A percentile compares a stretch with the other conserved stretches of the same genome.
These are phyloP conservation scores for Drosophila quadrilineata DNA, from an alignment of 1,140 invertebrate genomes.

Conservation along the genomic window DNA sequence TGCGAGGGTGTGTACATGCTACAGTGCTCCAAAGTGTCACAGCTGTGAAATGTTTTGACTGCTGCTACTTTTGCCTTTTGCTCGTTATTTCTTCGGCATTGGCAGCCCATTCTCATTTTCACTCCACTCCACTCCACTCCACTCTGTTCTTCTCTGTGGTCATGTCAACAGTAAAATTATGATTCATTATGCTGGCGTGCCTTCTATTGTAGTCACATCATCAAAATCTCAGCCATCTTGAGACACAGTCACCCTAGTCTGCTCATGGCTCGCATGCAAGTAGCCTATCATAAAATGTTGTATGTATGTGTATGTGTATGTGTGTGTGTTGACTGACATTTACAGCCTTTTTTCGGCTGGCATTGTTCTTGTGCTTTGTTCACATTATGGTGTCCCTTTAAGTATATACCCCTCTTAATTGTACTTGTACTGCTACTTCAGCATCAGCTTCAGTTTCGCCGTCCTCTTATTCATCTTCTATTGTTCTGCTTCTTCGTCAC, in stretches of 20 bases:
- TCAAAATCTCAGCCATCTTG: conserved; percentile 51
- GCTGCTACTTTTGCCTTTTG: conserved; percentile 1
- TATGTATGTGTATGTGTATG: conserved; percentile 7
- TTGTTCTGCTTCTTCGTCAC: no score
- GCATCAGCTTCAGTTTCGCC: neutral
- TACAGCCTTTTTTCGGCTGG: conserved; percentile 28
- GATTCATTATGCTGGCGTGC: conserved; percentile 46
- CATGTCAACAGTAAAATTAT: conserved; percentile 48
- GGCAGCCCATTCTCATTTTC: neutral
- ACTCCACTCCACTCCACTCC: no score
- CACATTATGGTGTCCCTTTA: conserved; percentile 30
- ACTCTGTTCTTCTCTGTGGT: conserved; percentile 3
- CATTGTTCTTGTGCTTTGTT: conserved; percentile 32
- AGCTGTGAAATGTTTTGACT: conserved; percentile 28
- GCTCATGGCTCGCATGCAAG: conserved; percentile 42
- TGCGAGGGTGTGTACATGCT: neutral
- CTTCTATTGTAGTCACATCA: conserved; percentile 54
- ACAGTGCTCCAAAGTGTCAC: conserved; percentile 7
- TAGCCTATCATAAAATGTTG: conserved; percentile 50
- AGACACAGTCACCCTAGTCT: no score
- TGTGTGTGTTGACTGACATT: conserved; percentile 26
- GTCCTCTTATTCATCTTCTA: no score
- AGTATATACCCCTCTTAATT: conserved; percentile 42
- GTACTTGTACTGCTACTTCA: conserved; percentile 20
- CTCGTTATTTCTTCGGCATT: neutral